Percentiles rank a stretch among this genome's conserved stretches.
phyloP scores from a whole-genome alignment of 2,797 vertebrate genomes.

The Orientallactaga sibirica region DNA sequence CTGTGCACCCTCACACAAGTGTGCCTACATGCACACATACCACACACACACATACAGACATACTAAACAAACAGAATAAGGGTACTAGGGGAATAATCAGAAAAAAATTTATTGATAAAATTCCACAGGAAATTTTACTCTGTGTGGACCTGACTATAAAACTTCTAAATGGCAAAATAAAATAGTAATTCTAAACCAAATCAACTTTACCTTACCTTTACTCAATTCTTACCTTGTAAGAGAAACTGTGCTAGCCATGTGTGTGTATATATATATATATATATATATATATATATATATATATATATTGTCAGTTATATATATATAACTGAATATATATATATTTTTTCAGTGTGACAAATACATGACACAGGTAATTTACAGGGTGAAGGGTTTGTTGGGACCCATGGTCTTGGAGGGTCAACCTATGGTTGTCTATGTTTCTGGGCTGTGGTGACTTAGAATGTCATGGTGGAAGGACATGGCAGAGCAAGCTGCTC shows the following conservation, averaged over 20 bases:
- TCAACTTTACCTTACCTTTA: neutral
- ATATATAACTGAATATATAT: too few relatives aligned
- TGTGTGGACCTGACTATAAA: slow-evolving; percentile 10
- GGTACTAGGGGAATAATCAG: neutral
- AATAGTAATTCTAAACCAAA: slow-evolving; percentile 57
- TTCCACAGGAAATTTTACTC: slow-evolving; percentile 23
- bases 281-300: too few relatives aligned
- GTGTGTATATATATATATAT: too few relatives aligned
- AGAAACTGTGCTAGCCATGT: neutral
- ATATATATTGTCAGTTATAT: too few relatives aligned
- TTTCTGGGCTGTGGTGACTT: too few relatives aligned
- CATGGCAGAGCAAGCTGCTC: too few relatives aligned
- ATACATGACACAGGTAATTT: neutral
- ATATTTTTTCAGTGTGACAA: neutral
- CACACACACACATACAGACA: too few relatives aligned
- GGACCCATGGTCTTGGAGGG: too few relatives aligned
- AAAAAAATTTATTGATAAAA: neutral
- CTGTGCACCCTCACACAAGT: too few relatives aligned
- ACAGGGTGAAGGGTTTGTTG: neutral
- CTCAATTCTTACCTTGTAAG: neutral
- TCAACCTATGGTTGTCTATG: too few relatives aligned
- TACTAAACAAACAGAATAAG: neutral
- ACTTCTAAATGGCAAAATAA: slow-evolving; percentile 52
- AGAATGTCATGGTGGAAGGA: too few relatives aligned
- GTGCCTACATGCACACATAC: too few relatives aligned